A percentile compares a stretch with the other conserved stretches of the same genome.
phyloP scores from a whole-genome alignment of 2,113 vertebrate genomes.

The Pan paniscus region DNA sequence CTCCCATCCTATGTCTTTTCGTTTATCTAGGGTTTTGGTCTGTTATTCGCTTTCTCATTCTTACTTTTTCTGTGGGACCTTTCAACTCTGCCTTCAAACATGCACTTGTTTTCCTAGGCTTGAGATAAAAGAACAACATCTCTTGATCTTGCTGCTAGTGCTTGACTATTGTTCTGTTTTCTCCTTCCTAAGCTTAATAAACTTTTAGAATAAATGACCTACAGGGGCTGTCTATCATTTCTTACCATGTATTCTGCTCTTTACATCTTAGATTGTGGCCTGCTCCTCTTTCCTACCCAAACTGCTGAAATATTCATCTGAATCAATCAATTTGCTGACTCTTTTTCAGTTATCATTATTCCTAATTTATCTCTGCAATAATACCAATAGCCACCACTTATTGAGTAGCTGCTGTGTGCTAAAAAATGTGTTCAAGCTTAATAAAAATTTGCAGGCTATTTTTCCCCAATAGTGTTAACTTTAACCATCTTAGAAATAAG shows the following conservation, averaged over 20 bases:
- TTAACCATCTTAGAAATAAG: neutral
- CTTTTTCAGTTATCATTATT: neutral
- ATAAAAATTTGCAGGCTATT: neutral
- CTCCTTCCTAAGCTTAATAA: neutral
- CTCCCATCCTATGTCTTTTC: neutral
- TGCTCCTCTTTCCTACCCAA: neutral
- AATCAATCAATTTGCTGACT: neutral
- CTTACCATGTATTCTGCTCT: neutral
- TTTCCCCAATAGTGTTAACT: neutral
- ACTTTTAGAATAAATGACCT: neutral
- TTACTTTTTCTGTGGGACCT: neutral
- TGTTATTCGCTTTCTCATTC: neutral
- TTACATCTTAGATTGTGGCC: neutral
- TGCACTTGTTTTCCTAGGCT: neutral
- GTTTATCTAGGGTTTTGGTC: neutral
- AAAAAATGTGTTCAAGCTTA: neutral
- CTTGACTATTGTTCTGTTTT: neutral
- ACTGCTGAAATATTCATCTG: neutral
- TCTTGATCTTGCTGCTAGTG: neutral
- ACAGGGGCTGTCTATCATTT: neutral
- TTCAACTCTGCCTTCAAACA: neutral
- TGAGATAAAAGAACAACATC: neutral
- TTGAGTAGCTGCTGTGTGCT: neutral
- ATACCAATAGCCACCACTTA: neutral
- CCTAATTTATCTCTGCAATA: neutral